phyloP scores from a whole-genome alignment of 2,888 invertebrate genomes.

The Dichetophora obliterata region DNA sequence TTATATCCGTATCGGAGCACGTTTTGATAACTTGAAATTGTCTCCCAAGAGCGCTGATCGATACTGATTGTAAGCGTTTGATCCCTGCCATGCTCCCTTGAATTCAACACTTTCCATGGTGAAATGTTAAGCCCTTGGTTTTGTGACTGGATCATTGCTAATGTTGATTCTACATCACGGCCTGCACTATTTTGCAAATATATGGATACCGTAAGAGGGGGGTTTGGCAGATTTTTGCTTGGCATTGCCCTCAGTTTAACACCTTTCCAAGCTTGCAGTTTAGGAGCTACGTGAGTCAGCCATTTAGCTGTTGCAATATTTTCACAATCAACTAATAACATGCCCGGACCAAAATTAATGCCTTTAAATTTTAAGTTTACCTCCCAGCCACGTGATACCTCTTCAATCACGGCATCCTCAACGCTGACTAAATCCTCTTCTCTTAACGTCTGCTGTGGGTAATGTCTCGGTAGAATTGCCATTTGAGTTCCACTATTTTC shows the following conservation, averaged over 20 bases:
- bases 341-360: not conserved
- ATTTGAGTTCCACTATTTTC: not conserved
- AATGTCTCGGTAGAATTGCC: not conserved
- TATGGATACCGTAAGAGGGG: not conserved
- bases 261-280: not conserved
- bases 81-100: too few relatives aligned
- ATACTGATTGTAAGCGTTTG: too few relatives aligned
- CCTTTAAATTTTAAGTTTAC: not conserved
- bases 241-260: not conserved
- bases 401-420: conserved; percentile 9
- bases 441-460: not conserved
- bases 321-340: conserved; percentile 25
- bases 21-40: too few relatives aligned
- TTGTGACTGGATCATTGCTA: too few relatives aligned
- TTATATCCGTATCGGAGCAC: too few relatives aligned
- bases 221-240: not conserved
- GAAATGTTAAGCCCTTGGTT: too few relatives aligned
- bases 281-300: not conserved
- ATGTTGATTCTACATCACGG: too few relatives aligned
- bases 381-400: conserved; percentile 1
- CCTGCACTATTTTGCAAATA: too few relatives aligned
- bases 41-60: too few relatives aligned
- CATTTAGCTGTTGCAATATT: conserved; percentile 8
- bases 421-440: not conserved
- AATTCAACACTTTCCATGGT: too few relatives aligned